These are phyloP conservation scores for Aphidius ervi DNA, from an alignment of 1,140 invertebrate genomes.

Conservation along the genomic window DNA sequence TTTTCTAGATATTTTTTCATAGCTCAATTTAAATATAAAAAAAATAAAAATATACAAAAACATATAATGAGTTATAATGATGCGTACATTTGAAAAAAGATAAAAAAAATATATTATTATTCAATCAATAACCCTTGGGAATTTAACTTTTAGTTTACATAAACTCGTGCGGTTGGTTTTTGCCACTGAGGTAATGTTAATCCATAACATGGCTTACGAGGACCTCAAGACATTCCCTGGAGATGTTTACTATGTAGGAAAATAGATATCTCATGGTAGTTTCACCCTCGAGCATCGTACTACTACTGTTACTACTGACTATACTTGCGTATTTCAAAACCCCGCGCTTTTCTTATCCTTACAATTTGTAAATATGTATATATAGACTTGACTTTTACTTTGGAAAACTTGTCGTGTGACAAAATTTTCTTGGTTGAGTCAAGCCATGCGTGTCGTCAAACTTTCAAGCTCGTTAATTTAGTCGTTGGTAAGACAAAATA, in stretches of 20 bases:
- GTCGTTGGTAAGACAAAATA: constrained; percentile 13
- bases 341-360: constrained; percentile 1
- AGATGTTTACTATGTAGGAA: constrained; percentile 21
- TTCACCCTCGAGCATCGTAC: constrained; percentile 16
- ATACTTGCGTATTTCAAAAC: background rate
- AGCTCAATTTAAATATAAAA: too few relatives aligned
- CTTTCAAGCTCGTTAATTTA: constrained; percentile 26
- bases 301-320: background rate
- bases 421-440: constrained; percentile 20
- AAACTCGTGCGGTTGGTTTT: constrained; percentile 3
- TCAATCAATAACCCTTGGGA: constrained; percentile 7
- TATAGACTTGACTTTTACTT: background rate
- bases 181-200: constrained; percentile 19
- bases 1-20: too few relatives aligned
- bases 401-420: constrained; percentile 19
- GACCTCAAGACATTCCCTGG: constrained; percentile 23
- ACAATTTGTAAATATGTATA: constrained; percentile 7
- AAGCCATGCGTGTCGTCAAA: constrained; percentile 25
- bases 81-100: background rate
- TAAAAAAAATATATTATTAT: background rate
- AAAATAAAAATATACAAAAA: too few relatives aligned
- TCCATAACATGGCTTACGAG: constrained; percentile 18
- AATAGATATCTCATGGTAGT: constrained; percentile 22
- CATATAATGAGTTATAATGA: too few relatives aligned
- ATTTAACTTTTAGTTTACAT: constrained; percentile 1